Evolutionary conservation across 1,140 invertebrate species (phyloP).

Genomic region (Drosophila guanche): DNA sequence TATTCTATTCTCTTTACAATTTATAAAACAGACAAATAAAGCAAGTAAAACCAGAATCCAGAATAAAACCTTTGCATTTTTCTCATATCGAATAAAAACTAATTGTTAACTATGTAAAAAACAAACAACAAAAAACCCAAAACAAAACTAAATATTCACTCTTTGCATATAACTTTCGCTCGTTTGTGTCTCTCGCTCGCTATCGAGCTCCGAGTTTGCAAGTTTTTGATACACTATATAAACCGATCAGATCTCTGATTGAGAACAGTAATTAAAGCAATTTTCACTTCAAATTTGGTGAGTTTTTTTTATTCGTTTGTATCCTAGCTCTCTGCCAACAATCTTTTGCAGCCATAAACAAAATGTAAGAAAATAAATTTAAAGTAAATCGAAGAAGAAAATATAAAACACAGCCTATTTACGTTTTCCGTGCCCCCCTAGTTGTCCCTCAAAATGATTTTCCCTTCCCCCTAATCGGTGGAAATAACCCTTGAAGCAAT

Average conservation of each 20-base stretch:
- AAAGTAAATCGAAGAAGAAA: slow-evolving; percentile 66
- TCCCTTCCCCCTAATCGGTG: neutral
- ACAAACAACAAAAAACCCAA: slow-evolving; percentile 27
- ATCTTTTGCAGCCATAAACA: slow-evolving; percentile 72
- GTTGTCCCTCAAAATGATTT: slow-evolving; percentile 5
- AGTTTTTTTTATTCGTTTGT: slow-evolving; percentile 73
- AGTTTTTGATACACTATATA: slow-evolving; percentile 61
- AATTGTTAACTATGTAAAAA: slow-evolving; percentile 55
- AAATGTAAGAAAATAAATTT: slow-evolving; percentile 53
- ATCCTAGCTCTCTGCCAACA: slow-evolving; percentile 70
- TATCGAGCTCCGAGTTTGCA: slow-evolving; percentile 64
- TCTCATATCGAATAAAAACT: slow-evolving; percentile 67
- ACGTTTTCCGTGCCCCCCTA: slow-evolving; percentile 19
- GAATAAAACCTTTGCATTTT: slow-evolving; percentile 76
- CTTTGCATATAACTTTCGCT: slow-evolving; percentile 72
- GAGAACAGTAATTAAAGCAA: slow-evolving; percentile 71
- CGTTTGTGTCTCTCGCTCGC: slow-evolving; percentile 73
- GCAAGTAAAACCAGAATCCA: slow-evolving; percentile 61
- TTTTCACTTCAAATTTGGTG: slow-evolving; percentile 76
- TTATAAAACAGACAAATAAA: slow-evolving; percentile 58
- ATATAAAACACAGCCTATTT: slow-evolving; percentile 57
- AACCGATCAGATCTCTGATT: slow-evolving; percentile 65
- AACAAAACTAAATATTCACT: slow-evolving; percentile 57
- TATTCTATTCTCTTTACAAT: slow-evolving; percentile 54
- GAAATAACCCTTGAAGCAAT: neutral